These are phyloP conservation scores for Eupithecia pulchellata DNA, from an alignment of 2,888 invertebrate species.

Conservation along the genomic window DNA sequence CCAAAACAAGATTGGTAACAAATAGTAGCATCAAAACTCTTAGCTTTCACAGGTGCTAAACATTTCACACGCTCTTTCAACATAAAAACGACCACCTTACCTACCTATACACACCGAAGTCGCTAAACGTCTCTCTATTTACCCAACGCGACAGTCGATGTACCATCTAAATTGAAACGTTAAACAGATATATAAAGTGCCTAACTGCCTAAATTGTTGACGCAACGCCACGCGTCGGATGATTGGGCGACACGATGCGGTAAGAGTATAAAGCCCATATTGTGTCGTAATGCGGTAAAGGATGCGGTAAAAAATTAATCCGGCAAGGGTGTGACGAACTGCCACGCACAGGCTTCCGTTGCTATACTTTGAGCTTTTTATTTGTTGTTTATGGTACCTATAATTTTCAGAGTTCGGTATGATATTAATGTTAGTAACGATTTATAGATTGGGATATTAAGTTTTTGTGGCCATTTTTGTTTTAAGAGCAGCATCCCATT, in stretches of 20 bases:
- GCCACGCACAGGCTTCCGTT: neutral
- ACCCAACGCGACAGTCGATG: constrained; percentile 57
- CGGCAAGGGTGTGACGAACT: neutral
- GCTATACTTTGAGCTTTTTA: neutral
- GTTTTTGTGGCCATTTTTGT: no score
- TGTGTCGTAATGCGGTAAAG: constrained; percentile 69
- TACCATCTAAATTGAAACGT: constrained; percentile 67
- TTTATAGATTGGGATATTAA: no score
- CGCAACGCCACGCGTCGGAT: constrained; percentile 55
- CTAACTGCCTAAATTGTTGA: constrained; percentile 58
- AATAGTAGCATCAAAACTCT: constrained; percentile 32
- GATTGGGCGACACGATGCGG: constrained; percentile 62
- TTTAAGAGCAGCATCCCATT: no score
- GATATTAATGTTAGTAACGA: no score
- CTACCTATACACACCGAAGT: constrained; percentile 56
- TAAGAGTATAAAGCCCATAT: constrained; percentile 53
- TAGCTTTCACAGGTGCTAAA: constrained; percentile 45
- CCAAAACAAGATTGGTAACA: constrained; percentile 18
- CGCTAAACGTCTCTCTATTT: constrained; percentile 64
- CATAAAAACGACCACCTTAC: constrained; percentile 43
- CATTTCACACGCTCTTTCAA: constrained; percentile 50
- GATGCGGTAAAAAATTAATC: constrained; percentile 53
- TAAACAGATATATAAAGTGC: constrained; percentile 61
- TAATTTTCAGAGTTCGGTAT: neutral
- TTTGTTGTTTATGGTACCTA: neutral